Evolutionary conservation across 1,140 invertebrate species (phyloP).

Genomic region (Riptortus pedestris): DNA sequence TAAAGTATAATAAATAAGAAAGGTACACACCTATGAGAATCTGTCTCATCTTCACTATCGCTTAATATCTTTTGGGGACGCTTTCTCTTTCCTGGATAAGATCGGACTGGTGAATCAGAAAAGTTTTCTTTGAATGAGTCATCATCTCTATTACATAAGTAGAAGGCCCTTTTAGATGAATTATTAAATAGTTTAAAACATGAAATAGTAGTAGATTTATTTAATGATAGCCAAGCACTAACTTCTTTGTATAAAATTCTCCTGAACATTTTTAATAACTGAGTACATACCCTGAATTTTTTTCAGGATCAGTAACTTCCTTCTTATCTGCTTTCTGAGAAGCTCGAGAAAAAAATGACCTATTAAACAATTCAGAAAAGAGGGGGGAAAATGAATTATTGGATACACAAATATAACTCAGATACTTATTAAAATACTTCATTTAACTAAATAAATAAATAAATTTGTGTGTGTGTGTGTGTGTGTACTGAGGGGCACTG

Average conservation of each 20-base stretch:
- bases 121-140: constrained; percentile 7
- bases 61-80: constrained; percentile 18
- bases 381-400: no score
- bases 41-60: constrained; percentile 26
- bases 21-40: no score
- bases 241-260: neutral
- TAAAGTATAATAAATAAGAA: no score
- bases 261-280: neutral
- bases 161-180: constrained; percentile 10
- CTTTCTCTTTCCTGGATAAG: constrained; percentile 17
- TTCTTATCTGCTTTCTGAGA: neutral
- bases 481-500: no score
- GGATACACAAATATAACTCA: no score
- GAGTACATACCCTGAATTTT: neutral
- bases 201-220: no score
- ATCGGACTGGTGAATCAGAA: constrained; percentile 7
- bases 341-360: neutral
- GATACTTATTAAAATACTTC: no score
- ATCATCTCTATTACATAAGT: constrained; percentile 12
- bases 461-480: no score
- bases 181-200: neutral
- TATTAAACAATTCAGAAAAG: no score
- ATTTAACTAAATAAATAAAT: no score
- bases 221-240: no score
- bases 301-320: neutral